Evolutionary conservation across 2,888 invertebrate species (phyloP).

Genomic region (Pachydiplax longipennis): DNA sequence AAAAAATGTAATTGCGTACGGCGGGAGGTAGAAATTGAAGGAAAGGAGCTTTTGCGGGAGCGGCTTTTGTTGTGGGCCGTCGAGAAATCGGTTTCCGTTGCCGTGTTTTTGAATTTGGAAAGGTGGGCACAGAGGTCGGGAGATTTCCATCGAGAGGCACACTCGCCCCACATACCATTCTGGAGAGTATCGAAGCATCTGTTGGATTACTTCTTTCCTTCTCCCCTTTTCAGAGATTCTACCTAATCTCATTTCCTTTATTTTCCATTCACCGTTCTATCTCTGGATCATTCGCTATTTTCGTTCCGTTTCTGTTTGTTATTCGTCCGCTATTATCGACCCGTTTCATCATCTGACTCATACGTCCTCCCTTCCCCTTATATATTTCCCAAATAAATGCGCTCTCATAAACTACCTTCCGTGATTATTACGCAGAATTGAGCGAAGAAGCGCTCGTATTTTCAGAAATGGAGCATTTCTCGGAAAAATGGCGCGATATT

Average conservation of each 20-base stretch:
- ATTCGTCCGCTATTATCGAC: background rate
- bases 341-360: background rate
- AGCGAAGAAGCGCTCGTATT: too few relatives aligned
- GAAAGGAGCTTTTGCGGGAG: background rate
- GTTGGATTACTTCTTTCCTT: background rate
- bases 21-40: background rate
- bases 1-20: background rate
- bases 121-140: background rate
- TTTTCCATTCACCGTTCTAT: background rate
- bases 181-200: background rate
- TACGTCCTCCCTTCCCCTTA: background rate
- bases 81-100: background rate
- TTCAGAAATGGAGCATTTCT: too few relatives aligned
- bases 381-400: too few relatives aligned
- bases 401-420: too few relatives aligned
- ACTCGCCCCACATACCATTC: background rate
- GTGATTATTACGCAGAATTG: too few relatives aligned
- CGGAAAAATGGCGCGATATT: too few relatives aligned
- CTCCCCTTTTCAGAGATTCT: background rate
- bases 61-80: background rate
- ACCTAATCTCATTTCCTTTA: background rate
- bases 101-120: background rate
- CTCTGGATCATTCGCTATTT: background rate
- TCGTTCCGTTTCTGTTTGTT: background rate
- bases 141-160: background rate